Evolutionary conservation across 2,797 vertebrate genomes (phyloP).

Genomic region (Antennarius maculatus): DNA sequence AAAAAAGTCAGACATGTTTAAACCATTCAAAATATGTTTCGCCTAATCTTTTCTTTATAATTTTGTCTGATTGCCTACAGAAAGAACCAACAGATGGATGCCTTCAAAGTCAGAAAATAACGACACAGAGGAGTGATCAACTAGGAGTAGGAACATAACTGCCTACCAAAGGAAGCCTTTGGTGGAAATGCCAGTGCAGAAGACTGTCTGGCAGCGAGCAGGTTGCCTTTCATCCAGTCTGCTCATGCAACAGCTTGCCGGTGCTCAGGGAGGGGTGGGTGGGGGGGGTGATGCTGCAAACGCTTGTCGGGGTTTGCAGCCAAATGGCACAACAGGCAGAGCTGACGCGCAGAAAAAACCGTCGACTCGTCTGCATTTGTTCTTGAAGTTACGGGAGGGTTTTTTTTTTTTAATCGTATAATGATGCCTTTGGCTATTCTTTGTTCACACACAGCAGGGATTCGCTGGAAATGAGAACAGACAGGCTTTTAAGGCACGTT

Average conservation of each 20-base stretch:
- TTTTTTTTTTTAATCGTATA: constrained; percentile 67
- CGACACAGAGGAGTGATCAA: constrained; percentile 55
- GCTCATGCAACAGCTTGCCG: constrained; percentile 77
- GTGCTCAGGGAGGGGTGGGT: constrained; percentile 60
- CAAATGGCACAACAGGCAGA: constrained; percentile 72
- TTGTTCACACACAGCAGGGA: constrained; percentile 71
- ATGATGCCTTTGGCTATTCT: constrained; percentile 73
- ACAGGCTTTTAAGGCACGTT: constrained; percentile 58
- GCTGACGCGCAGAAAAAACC: constrained; percentile 44
- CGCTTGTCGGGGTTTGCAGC: constrained; percentile 63
- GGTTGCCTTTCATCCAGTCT: constrained; percentile 75
- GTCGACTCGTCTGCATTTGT: constrained; percentile 68
- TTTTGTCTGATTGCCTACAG: constrained; percentile 25
- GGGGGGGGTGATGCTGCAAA: constrained; percentile 56
- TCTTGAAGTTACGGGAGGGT: constrained; percentile 70
- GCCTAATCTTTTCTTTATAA: constrained; percentile 20
- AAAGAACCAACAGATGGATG: constrained; percentile 44
- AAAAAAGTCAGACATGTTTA: background rate
- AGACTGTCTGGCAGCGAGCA: constrained; percentile 72
- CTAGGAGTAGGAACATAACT: constrained; percentile 53
- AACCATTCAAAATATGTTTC: constrained; percentile 5
- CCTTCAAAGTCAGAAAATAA: constrained; percentile 50
- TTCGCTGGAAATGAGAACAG: constrained; percentile 65
- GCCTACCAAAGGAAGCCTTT: constrained; percentile 61
- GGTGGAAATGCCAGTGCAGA: constrained; percentile 65